Base-by-base conservation (phyloP, 2,888 invertebrate species). In the Ophion costatus region DNA sequence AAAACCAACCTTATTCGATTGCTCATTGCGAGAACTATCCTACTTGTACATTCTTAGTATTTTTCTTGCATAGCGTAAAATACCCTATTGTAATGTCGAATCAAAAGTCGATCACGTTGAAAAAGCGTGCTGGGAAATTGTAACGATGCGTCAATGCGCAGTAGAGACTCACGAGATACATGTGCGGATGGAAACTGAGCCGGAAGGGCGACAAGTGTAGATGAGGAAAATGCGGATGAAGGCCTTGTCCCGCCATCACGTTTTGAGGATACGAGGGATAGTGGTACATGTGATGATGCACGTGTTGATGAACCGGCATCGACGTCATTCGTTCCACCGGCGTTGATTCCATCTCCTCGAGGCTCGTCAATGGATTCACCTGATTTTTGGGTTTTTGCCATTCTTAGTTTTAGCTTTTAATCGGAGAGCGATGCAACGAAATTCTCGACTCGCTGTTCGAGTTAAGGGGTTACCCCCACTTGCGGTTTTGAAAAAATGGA, bases 241-340 rank as follows among this genome's bases (percentile, higher is more conserved):
- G 59, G 93, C 51, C 94, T 94, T 84, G 85, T 63, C 83, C 84
- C 1, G 84, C 70, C 70, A 87, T 82, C 9, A 79, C 86, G 86
- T 83, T 85, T 45, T 86, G 87, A 71, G 85, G 88, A 80, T 89
- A 90, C 91, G 95, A 95, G 88, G 95, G 94, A 92, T 96, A 96
- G 93, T 97, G 97, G 90, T 97, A 96, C 95, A 97, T 96, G 91
- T 97, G 97, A 93, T 97, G 97, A 91, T 97, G 97, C 1, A 97
- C 95, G 89, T 97, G 96, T 83, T 96, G 96, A 89, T 92, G 93
- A 70, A 93, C 90, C 51, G 93, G 91, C 88, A 91, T 89, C 56
- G 91, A 87, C 77, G 91, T 89, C 84, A 89, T 88, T 85, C 90
- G 88, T 80, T 90, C 86, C 29, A 89, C 87, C 29, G 88, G 88